Conservation (phyloP, 2,113 vertebrate genomes). For the Gymnarchus niloticus region DNA sequence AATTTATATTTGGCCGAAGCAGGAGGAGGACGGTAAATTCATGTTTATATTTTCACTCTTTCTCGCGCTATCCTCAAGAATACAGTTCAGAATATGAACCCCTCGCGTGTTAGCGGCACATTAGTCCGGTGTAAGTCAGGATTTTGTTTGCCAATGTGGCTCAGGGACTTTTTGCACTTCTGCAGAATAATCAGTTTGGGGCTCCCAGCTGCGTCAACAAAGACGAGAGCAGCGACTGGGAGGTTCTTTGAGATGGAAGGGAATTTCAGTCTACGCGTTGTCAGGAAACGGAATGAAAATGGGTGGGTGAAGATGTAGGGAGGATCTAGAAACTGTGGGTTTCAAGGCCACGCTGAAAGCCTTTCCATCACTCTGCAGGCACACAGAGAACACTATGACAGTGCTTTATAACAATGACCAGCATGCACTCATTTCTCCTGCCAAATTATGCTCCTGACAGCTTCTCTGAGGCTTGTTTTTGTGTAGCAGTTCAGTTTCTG, state of each 20-base stretch:
- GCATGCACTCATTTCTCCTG: not conserved
- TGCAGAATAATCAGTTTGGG: not conserved
- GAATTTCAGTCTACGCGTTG: not conserved
- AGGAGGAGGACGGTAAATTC: not conserved
- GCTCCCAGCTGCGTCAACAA: not conserved
- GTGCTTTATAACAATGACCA: not conserved
- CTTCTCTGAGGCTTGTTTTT: not conserved
- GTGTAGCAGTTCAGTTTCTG: not conserved
- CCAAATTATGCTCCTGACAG: not conserved
- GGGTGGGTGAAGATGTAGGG: not conserved
- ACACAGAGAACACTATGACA: not conserved
- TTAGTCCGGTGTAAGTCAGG: not conserved
- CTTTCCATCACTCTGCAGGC: not conserved
- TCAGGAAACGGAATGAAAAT: not conserved
- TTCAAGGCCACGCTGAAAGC: not conserved
- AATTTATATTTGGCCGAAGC: not conserved
- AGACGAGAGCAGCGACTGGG: not conserved
- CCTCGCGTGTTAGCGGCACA: not conserved
- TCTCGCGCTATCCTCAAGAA: not conserved
- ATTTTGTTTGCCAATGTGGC: not conserved
- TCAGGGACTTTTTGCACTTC: not conserved
- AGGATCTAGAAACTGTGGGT: not conserved
- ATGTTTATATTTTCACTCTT: not conserved
- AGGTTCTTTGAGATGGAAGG: not conserved
- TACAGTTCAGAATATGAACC: not conserved